Evolutionary conservation across 1,140 invertebrate genomes (phyloP).

Genomic region (Gryon sp.): DNA sequence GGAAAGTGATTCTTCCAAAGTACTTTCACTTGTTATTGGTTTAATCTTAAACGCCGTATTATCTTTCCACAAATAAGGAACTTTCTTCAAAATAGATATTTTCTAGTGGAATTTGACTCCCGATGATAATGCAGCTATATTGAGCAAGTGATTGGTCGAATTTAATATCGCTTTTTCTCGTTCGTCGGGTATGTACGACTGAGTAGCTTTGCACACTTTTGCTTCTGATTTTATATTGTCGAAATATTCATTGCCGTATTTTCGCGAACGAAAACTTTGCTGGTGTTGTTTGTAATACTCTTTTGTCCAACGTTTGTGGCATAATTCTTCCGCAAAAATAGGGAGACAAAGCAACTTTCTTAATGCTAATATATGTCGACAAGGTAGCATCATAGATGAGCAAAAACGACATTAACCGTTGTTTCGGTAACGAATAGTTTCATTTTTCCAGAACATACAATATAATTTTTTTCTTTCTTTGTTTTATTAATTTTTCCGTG

Average conservation of each 20-base stretch:
- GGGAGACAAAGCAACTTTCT: neutral
- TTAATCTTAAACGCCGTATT: neutral
- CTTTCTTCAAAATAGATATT: constrained; percentile 2
- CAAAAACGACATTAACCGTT: too few species aligned
- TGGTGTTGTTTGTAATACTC: constrained; percentile 12
- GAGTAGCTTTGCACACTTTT: neutral
- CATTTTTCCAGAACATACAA: too few species aligned
- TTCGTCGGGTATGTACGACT: neutral
- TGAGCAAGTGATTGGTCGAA: neutral
- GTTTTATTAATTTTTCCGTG: too few species aligned
- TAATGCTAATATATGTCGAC: constrained; percentile 5
- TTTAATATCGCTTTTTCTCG: neutral
- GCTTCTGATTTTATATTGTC: neutral
- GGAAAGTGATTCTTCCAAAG: constrained; percentile 1
- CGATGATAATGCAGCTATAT: neutral
- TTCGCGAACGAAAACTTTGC: neutral
- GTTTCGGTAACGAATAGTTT: too few species aligned
- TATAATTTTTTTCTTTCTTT: too few species aligned
- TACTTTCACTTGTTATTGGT: neutral
- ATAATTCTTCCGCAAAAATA: neutral
- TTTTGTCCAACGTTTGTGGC: constrained; percentile 8
- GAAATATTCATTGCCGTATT: neutral
- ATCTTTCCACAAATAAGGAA: neutral
- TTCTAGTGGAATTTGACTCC: neutral
- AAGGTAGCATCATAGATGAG: constrained; percentile 1